Conservation (phyloP, 2,888 invertebrate genomes). For the Rhingia campestris region DNA sequence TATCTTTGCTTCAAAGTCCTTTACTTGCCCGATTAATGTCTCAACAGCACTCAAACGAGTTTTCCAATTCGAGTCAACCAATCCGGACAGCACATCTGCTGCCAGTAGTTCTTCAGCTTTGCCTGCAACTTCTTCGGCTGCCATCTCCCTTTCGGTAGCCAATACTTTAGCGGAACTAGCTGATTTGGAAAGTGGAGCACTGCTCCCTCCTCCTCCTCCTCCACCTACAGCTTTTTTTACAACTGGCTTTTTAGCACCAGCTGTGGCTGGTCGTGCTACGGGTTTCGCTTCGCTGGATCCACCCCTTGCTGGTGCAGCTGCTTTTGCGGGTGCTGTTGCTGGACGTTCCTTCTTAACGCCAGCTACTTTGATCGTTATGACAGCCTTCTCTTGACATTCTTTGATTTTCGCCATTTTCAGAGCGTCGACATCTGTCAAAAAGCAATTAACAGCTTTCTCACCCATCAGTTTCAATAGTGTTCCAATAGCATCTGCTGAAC, state of each 20-base stretch:
- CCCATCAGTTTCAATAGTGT: slow-evolving; percentile 96
- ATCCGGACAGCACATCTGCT: slow-evolving; percentile 86
- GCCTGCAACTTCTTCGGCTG: slow-evolving; percentile 90
- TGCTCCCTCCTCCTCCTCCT: slow-evolving; percentile 60
- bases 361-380: slow-evolving; percentile 89
- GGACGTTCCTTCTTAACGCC: slow-evolving; percentile 85
- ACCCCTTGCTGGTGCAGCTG: slow-evolving; percentile 78
- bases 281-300: slow-evolving; percentile 79
- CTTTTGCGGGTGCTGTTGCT: slow-evolving; percentile 80
- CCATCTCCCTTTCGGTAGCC: slow-evolving; percentile 86
- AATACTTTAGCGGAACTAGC: slow-evolving; percentile 80
- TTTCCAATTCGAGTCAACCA: slow-evolving; percentile 94
- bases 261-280: slow-evolving; percentile 80
- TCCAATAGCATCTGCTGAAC: slow-evolving; percentile 95
- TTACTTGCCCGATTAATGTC: slow-evolving; percentile 86
- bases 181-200: slow-evolving; percentile 77
- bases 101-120: slow-evolving; percentile 87
- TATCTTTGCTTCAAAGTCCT: slow-evolving; percentile 85
- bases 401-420: slow-evolving; percentile 97
- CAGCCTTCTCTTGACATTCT: slow-evolving; percentile 96
- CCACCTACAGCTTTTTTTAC: slow-evolving; percentile 75
- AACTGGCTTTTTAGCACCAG: slow-evolving; percentile 76
- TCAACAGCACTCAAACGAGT: slow-evolving; percentile 90
- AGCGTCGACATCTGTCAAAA: slow-evolving; percentile 93
- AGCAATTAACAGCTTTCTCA: slow-evolving; percentile 93